A percentile compares a stretch with the other conserved stretches of the same genome.
Conservation (phyloP, 2,797 vertebrate genomes). For the Chiloscyllium punctatum region DNA sequence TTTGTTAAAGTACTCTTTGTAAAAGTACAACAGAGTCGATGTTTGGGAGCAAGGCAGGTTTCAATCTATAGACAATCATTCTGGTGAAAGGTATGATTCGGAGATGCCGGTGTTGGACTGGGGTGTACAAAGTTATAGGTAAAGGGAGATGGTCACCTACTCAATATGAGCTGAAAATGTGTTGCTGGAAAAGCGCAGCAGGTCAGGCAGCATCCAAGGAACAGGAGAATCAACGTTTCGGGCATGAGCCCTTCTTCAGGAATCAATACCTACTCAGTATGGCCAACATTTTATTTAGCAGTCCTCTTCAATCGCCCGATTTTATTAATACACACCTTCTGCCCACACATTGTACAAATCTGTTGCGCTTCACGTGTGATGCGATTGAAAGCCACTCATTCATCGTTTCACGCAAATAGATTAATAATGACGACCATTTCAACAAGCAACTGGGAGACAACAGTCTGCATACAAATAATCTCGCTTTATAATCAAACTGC, state of each 20-base stretch:
- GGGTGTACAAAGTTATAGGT: too few species aligned
- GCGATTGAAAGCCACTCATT: not conserved
- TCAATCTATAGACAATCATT: not conserved
- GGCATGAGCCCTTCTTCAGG: too few species aligned
- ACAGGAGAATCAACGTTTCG: too few species aligned
- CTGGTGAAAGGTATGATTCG: too few species aligned
- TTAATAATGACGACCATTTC: not conserved
- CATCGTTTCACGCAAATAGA: not conserved
- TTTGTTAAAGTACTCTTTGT: not conserved
- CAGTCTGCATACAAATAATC: not conserved
- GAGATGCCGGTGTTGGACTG: too few species aligned
- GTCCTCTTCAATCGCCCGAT: not conserved
- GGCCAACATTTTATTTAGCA: not conserved
- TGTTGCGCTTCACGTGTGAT: not conserved
- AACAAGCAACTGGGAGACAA: not conserved
- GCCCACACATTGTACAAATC: not conserved
- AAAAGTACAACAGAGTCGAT: not conserved
- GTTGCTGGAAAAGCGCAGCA: too few species aligned
- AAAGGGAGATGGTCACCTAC: not conserved
- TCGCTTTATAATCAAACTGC: too few species aligned
- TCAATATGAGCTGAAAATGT: too few species aligned
- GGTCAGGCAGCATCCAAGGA: too few species aligned
- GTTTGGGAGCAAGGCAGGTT: not conserved
- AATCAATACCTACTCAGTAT: not conserved
- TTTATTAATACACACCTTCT: not conserved